A percentile compares a stretch with the other conserved stretches of the same genome.
Conservation (phyloP, 2,113 vertebrate species). For the Protobothrops flavoviridis region DNA sequence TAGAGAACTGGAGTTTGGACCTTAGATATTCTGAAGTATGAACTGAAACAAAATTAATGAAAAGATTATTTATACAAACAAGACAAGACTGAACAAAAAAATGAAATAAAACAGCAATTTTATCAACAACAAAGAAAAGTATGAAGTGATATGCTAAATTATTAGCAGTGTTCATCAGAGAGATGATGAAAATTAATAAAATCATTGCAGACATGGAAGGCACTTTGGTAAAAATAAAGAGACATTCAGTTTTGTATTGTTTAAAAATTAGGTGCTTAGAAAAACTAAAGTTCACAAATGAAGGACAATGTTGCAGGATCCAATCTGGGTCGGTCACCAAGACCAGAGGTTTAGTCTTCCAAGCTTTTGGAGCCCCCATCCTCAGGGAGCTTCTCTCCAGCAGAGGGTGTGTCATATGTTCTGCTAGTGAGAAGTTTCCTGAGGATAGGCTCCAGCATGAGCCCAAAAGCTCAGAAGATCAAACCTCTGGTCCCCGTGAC, state of each 20-base stretch:
- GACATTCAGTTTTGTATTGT: not conserved
- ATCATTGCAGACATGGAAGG: not conserved
- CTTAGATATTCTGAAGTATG: not conserved
- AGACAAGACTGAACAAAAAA: not conserved
- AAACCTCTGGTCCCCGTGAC: not conserved
- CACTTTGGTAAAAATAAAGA: not conserved
- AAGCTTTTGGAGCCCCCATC: not conserved
- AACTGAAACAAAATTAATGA: not conserved
- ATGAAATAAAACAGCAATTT: not conserved
- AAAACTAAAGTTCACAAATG: not conserved
- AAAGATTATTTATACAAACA: no score
- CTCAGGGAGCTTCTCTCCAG: not conserved
- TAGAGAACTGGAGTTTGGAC: not conserved
- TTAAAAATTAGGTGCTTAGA: not conserved
- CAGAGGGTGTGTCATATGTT: not conserved
- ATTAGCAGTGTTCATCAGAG: not conserved
- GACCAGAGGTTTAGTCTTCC: not conserved
- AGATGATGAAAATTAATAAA: not conserved
- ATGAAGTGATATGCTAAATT: not conserved
- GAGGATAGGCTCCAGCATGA: not conserved
- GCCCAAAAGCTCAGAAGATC: not conserved
- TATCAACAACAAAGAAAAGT: not conserved
- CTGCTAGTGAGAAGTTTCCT: not conserved
- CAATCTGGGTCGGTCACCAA: not conserved
- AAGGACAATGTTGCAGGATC: not conserved